Conservation (phyloP, 2,113 vertebrate genomes). For the Indicator indicator region DNA sequence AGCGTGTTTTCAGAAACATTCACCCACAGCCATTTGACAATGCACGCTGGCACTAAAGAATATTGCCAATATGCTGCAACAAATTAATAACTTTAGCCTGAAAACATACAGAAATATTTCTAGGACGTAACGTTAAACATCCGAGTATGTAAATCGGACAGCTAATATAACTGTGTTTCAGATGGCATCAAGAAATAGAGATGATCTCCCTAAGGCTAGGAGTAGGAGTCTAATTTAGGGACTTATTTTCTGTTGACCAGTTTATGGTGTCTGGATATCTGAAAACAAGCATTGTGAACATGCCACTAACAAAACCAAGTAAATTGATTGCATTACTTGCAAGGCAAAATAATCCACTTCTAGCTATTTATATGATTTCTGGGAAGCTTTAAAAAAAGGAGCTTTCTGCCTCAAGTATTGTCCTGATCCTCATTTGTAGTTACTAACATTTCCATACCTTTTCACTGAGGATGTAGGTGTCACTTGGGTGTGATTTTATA, state of each 20-base stretch:
- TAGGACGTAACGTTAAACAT: background rate
- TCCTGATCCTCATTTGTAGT: background rate
- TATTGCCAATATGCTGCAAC: background rate
- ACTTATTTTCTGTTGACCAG: background rate
- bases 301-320: background rate
- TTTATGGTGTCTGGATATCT: background rate
- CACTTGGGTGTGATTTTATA: background rate
- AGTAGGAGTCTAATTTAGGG: background rate
- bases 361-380: background rate
- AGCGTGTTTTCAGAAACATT: background rate
- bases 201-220: background rate
- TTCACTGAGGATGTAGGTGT: background rate
- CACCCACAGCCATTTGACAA: background rate
- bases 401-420: background rate
- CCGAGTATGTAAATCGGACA: background rate
- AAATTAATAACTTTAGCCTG: background rate
- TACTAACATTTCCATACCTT: background rate
- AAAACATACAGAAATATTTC: background rate
- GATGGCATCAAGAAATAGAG: background rate
- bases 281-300: background rate
- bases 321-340: background rate
- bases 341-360: background rate
- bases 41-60: background rate
- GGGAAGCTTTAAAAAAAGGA: background rate
- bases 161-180: background rate